These are phyloP conservation scores for Hypselothyrea guttata DNA, from an alignment of 2,888 invertebrate species.

Conservation along the genomic window DNA sequence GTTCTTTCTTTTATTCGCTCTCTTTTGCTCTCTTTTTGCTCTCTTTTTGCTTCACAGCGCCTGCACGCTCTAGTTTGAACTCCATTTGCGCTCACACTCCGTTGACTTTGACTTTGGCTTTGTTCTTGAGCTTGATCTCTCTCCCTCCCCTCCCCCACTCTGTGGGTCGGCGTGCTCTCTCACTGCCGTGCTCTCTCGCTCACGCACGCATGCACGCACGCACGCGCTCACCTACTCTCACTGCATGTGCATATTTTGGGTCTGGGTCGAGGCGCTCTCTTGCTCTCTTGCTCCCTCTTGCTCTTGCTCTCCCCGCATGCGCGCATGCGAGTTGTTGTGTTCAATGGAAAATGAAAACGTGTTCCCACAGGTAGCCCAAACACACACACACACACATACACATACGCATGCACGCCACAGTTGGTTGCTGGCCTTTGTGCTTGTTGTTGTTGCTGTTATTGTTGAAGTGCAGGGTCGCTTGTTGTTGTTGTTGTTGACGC, in stretches of 20 bases:
- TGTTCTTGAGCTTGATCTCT: neutral
- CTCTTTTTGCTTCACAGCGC: conserved; percentile 28
- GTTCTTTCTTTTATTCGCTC: neutral
- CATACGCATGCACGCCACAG: conserved; percentile 34
- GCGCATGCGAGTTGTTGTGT: conserved; percentile 14
- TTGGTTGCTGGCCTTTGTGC: conserved; percentile 44
- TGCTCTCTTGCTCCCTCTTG: no score
- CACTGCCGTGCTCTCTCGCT: no score
- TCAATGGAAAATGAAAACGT: conserved; percentile 53
- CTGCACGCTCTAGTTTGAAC: conserved; percentile 26
- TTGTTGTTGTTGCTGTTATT: conserved; percentile 12
- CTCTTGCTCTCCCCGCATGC: neutral
- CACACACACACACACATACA: conserved; percentile 13
- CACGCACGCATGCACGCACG: no score
- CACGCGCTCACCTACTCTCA: neutral
- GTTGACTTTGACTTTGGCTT: neutral
- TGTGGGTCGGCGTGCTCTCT: neutral
- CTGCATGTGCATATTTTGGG: neutral
- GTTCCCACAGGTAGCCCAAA: conserved; percentile 66
- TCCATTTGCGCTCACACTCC: conserved; percentile 22
- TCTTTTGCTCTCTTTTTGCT: conserved; percentile 15
- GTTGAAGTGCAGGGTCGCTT: conserved; percentile 41
- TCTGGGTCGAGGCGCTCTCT: conserved; percentile 4
- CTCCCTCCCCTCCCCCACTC: no score
- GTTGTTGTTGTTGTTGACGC: conserved; percentile 36